A percentile compares a stretch with the other conserved stretches of the same genome.
phyloP scores from a whole-genome alignment of 1,140 invertebrate genomes.

The Drosophila parvula region DNA sequence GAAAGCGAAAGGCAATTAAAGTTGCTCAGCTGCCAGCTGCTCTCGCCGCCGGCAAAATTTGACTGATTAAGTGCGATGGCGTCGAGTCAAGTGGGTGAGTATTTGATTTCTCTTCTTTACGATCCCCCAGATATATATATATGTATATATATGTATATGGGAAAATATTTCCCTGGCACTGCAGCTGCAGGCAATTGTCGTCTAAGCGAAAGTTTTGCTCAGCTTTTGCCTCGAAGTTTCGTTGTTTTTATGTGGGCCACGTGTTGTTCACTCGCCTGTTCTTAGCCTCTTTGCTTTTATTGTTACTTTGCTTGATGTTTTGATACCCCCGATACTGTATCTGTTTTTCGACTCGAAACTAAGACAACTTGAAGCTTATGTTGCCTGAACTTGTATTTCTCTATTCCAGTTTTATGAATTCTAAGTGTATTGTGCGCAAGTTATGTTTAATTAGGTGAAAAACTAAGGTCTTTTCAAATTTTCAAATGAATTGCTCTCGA shows the following conservation, averaged over 20 bases:
- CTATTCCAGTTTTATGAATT: background rate
- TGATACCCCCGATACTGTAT: slow-evolving; percentile 27
- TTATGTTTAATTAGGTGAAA: slow-evolving; percentile 9
- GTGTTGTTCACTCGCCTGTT: slow-evolving; percentile 57
- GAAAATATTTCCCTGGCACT: slow-evolving; percentile 14
- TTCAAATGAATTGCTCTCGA: background rate
- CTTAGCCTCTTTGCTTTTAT: slow-evolving; percentile 59
- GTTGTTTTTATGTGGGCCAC: slow-evolving; percentile 66
- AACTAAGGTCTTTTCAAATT: background rate
- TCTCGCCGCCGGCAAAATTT: slow-evolving; percentile 49
- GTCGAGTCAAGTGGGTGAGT: slow-evolving; percentile 40
- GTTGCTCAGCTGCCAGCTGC: slow-evolving; percentile 63
- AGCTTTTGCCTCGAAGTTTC: slow-evolving; percentile 22
- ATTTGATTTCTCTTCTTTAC: slow-evolving; percentile 18
- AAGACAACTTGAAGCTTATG: slow-evolving; percentile 1
- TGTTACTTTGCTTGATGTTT: slow-evolving; percentile 47
- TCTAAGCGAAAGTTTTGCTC: slow-evolving; percentile 55
- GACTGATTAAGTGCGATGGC: slow-evolving; percentile 73
- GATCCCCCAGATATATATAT: background rate
- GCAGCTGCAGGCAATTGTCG: slow-evolving; percentile 73
- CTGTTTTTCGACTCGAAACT: background rate
- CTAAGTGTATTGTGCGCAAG: background rate
- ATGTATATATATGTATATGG: background rate
- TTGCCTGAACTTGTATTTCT: slow-evolving; percentile 8
- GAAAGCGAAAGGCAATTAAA: slow-evolving; percentile 72